phyloP scores from a whole-genome alignment of 2,888 invertebrate genomes.

The Melangyna quadrimaculata region DNA sequence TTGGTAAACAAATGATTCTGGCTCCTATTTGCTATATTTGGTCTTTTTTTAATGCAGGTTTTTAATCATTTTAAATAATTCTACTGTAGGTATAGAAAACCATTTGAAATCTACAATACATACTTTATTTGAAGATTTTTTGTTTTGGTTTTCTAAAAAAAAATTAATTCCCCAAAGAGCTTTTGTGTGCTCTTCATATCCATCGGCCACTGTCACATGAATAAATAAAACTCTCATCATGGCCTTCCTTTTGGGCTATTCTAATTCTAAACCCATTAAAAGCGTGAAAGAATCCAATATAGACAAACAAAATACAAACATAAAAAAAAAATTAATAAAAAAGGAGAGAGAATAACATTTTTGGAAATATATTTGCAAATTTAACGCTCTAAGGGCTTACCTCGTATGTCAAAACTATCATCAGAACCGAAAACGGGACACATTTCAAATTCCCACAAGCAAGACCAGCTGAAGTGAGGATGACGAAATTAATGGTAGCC shows the following conservation, averaged over 20 bases:
- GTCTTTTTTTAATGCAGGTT: background rate
- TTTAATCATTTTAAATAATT: background rate
- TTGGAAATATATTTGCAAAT: conserved; percentile 55
- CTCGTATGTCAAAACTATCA: conserved; percentile 49
- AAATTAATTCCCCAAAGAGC: conserved; percentile 2
- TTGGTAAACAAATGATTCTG: too few species aligned
- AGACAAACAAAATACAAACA: background rate
- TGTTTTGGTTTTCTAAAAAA: background rate
- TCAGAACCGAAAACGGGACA: conserved; percentile 17
- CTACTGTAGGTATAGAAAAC: too few species aligned
- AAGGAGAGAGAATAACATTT: background rate
- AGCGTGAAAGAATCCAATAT: background rate
- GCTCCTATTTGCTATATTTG: too few species aligned
- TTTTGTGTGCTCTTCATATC: conserved; percentile 1
- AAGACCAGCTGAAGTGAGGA: background rate
- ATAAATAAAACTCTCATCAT: conserved; percentile 30
- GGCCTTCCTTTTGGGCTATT: conserved; percentile 4
- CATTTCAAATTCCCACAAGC: conserved; percentile 22
- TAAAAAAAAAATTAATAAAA: background rate
- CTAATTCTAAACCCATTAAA: conserved; percentile 14
- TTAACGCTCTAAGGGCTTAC: conserved; percentile 28
- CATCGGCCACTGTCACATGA: conserved; percentile 35
- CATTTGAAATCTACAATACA: background rate
- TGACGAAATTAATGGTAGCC: conserved; percentile 2
- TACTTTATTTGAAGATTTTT: background rate